A percentile compares a stretch with the other conserved stretches of the same genome.
These are phyloP conservation scores for Meriones unguiculatus DNA, from an alignment of 2,113 vertebrate genomes.

Conservation along the genomic window DNA sequence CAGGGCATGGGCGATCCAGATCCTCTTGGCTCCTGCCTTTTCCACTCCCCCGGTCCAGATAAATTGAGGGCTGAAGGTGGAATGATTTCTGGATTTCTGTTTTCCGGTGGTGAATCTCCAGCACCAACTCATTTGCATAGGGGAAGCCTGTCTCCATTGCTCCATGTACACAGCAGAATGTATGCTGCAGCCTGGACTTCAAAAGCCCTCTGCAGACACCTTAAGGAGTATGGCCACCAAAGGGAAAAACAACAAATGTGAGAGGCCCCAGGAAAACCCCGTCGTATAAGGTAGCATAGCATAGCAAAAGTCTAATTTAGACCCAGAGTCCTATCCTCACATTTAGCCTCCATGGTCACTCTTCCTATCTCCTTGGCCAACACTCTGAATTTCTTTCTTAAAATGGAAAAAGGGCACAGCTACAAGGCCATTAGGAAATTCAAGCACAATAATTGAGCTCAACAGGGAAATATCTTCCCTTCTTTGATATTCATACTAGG, in stretches of 20 bases:
- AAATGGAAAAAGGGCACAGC: background rate
- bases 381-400: background rate
- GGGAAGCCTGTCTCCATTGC: background rate
- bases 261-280: background rate
- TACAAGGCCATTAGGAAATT: background rate
- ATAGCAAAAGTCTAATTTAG: background rate
- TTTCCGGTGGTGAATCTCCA: background rate
- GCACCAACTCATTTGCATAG: slow-evolving; percentile 66
- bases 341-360: background rate
- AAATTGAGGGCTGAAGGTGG: background rate
- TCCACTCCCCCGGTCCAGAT: background rate
- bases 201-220: slow-evolving; percentile 31
- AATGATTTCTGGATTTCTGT: background rate
- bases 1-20: background rate
- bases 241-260: slow-evolving; percentile 25
- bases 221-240: background rate
- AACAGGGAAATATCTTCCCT: background rate
- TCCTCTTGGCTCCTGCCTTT: too few species aligned
- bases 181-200: slow-evolving; percentile 21
- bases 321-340: background rate
- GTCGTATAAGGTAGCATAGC: background rate
- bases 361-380: background rate
- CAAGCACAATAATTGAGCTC: background rate
- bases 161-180: slow-evolving; percentile 44
- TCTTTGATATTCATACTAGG: background rate